These are phyloP conservation scores for Amblyopsis rosae DNA, from an alignment of 2,113 vertebrate species.

Conservation along the genomic window DNA sequence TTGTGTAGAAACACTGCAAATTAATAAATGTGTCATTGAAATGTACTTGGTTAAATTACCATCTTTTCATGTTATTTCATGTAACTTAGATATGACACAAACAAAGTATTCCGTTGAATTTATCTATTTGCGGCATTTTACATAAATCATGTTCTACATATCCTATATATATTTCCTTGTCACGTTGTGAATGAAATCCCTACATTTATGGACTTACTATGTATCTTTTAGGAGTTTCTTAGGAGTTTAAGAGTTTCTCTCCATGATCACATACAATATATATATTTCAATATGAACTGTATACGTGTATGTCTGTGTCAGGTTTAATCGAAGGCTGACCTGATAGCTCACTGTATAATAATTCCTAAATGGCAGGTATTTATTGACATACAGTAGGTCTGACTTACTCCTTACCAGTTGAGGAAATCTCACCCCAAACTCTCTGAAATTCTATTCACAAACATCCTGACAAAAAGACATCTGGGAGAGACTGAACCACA, in stretches of 20 bases:
- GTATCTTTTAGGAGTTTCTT: slow-evolving; percentile 39
- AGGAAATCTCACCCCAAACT: slow-evolving; percentile 27
- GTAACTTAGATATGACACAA: too few relatives aligned
- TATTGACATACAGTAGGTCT: slow-evolving; percentile 5
- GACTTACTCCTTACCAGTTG: slow-evolving; percentile 11
- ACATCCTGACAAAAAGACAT: slow-evolving; percentile 63
- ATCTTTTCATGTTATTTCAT: too few relatives aligned
- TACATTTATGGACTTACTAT: slow-evolving; percentile 71
- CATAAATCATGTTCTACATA: slow-evolving; percentile 69
- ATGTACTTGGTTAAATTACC: too few relatives aligned
- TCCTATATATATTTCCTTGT: slow-evolving; percentile 50
- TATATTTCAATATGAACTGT: background rate
- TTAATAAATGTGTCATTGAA: too few relatives aligned
- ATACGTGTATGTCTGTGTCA: background rate
- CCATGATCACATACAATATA: background rate
- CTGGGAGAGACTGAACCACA: slow-evolving; percentile 47
- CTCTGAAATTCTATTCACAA: slow-evolving; percentile 31
- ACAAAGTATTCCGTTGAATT: background rate
- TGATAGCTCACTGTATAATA: background rate
- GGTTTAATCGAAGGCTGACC: too few relatives aligned
- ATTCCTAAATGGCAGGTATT: slow-evolving; percentile 17
- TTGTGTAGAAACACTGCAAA: too few relatives aligned
- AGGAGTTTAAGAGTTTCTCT: slow-evolving; percentile 66
- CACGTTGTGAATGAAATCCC: slow-evolving; percentile 73
- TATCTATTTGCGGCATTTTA: slow-evolving; percentile 41